A percentile compares a stretch with the other conserved stretches of the same genome.
phyloP scores from a whole-genome alignment of 2,113 vertebrate genomes.

The Corythornis cristatus region DNA sequence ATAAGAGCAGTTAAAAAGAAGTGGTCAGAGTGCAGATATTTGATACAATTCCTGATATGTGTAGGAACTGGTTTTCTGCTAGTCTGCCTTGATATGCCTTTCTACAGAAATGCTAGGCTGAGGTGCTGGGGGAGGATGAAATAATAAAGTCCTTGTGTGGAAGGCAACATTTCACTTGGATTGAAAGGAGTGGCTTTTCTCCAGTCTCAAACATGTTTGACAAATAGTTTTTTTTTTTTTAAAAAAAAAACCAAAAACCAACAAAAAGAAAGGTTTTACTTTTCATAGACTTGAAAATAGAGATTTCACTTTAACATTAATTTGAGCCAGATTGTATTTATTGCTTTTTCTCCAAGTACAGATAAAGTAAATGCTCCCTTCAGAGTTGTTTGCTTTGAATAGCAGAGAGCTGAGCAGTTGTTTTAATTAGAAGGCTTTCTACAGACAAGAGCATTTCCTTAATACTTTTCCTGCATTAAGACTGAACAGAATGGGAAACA shows the following conservation, averaged over 20 bases:
- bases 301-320: background rate
- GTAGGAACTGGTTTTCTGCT: background rate
- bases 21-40: background rate
- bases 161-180: background rate
- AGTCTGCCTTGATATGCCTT: background rate
- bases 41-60: background rate
- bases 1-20: background rate
- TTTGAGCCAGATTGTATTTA: slow-evolving; percentile 16
- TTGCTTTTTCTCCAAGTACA: background rate
- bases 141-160: background rate
- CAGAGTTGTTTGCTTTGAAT: slow-evolving; percentile 36
- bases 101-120: background rate
- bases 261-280: background rate
- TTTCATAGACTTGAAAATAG: background rate
- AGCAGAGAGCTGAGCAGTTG: background rate
- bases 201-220: background rate
- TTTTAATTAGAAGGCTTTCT: slow-evolving; percentile 46
- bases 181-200: background rate
- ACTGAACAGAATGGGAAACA: background rate
- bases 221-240: background rate
- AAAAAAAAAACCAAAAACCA: background rate
- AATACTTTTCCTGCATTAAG: background rate
- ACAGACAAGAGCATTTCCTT: background rate
- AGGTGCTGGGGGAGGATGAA: background rate
- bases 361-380: slow-evolving; percentile 46